phyloP scores from a whole-genome alignment of 2,797 vertebrate genomes.

The Benthosema pterotum region DNA sequence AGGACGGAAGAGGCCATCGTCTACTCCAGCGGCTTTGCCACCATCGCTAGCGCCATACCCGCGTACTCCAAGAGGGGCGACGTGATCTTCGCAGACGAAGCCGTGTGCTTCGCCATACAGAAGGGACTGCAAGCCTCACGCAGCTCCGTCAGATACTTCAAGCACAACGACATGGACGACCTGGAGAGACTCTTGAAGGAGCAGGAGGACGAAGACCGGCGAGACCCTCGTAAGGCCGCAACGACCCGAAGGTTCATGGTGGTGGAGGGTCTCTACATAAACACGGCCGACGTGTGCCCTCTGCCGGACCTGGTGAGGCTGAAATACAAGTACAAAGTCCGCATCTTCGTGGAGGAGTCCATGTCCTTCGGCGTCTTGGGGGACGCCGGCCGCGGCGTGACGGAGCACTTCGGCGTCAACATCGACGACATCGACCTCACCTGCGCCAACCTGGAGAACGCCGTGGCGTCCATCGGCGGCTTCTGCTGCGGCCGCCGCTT shows the following conservation, averaged over 20 bases:
- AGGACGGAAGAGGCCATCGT: slow-evolving; percentile 96
- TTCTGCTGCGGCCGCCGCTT: slow-evolving; percentile 98
- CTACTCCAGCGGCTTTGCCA: slow-evolving; percentile 97
- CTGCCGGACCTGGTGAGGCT: slow-evolving; percentile 93
- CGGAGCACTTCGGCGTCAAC: slow-evolving; percentile 93
- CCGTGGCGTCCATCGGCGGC: slow-evolving; percentile 93
- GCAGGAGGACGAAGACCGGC: slow-evolving; percentile 92
- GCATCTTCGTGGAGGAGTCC: slow-evolving; percentile 97
- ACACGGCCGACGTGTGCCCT: slow-evolving; percentile 92
- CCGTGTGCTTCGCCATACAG: slow-evolving; percentile 83
- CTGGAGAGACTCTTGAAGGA: slow-evolving; percentile 91
- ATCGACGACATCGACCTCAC: slow-evolving; percentile 98
- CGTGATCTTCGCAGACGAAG: slow-evolving; percentile 93
- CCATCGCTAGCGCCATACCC: slow-evolving; percentile 95
- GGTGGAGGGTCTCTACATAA: slow-evolving; percentile 94
- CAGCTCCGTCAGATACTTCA: slow-evolving; percentile 95
- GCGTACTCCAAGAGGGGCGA: slow-evolving; percentile 97
- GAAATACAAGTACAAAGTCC: slow-evolving; percentile 97
- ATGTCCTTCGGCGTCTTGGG: slow-evolving; percentile 97
- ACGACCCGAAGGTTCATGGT: slow-evolving; percentile 94
- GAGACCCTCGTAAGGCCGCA: slow-evolving; percentile 96
- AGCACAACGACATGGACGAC: slow-evolving; percentile 95
- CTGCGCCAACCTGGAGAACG: slow-evolving; percentile 97
- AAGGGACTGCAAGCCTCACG: slow-evolving; percentile 96
- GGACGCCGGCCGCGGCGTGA: slow-evolving; percentile 92